Conservation (phyloP, 1,140 invertebrate genomes). For the Drosophila sp. region DNA sequence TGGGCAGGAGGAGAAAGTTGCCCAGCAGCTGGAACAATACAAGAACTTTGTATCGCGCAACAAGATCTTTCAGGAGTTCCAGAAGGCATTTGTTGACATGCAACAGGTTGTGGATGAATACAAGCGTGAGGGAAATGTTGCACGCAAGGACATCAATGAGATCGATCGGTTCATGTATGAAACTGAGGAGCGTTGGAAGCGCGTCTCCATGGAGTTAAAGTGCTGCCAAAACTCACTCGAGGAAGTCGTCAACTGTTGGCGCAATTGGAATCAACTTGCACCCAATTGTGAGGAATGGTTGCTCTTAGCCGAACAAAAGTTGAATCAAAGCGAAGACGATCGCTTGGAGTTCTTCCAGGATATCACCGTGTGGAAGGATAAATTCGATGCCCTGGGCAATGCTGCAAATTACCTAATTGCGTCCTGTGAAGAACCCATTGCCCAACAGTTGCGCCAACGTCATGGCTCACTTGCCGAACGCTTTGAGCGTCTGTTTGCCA, state of each 20-base stretch:
- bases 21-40: slow-evolving; percentile 94
- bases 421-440: slow-evolving; percentile 92
- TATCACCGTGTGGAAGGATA: slow-evolving; percentile 95
- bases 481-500: slow-evolving; percentile 93
- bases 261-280: slow-evolving; percentile 90
- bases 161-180: slow-evolving; percentile 95
- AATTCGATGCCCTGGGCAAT: slow-evolving; percentile 92
- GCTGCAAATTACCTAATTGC: slow-evolving; percentile 95
- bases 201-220: slow-evolving; percentile 94
- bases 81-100: slow-evolving; percentile 95
- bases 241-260: slow-evolving; percentile 95
- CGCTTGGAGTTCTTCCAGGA: slow-evolving; percentile 96
- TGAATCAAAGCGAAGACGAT: slow-evolving; percentile 92
- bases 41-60: slow-evolving; percentile 95
- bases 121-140: slow-evolving; percentile 93
- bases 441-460: slow-evolving; percentile 90
- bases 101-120: slow-evolving; percentile 96
- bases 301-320: slow-evolving; percentile 90
- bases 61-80: slow-evolving; percentile 97
- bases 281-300: slow-evolving; percentile 93
- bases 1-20: slow-evolving; percentile 92
- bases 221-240: slow-evolving; percentile 95
- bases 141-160: slow-evolving; percentile 90
- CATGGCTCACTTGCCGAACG: slow-evolving; percentile 89
- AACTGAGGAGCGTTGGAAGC: slow-evolving; percentile 94